Evolutionary conservation across 2,888 invertebrate species (phyloP), one percentile per base, ranked within the genome.

Genomic region (Acleris laterana): DNA sequence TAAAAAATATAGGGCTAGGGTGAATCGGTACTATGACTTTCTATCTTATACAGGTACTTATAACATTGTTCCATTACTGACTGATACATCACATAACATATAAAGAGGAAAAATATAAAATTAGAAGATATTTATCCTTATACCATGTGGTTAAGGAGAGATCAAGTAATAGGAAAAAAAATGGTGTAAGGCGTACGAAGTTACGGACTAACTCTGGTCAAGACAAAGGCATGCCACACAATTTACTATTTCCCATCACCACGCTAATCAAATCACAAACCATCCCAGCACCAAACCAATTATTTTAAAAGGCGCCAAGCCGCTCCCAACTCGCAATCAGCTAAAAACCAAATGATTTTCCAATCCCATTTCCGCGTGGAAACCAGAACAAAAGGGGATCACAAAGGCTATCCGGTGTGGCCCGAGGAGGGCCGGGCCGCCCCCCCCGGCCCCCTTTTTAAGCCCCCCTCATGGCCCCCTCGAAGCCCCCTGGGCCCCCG

Each of bases 341-440:
- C 91, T 92, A 92, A 92, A 91, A 92, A 91, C 88, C 79, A 84
- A 90, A 89, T 88, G 84, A 89, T 89, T 91, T 91, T 89, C 89
- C 88, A 90, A 90, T 90, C 85, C 85, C 87, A 90, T 92, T 89
- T 89, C 89, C 89, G 85, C 76, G 72, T 82, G 87, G 84, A 87
- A 86, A 87, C 83, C 80, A 75, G 85, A 80, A 87, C 85, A 87
- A 84, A 84, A 81, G 81, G 77, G 85, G 80, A 81, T 81, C 80
- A 84, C 85, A 86, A 85, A 87, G 84, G 82, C 85, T 84, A 83
- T 80, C 85, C 82, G 81, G 71, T 74, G 77, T 38, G 38, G 38
- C 38, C 71, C 62, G 53, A 53, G 63, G 22, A 44, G 53, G 55
- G 51, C 55, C 59, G 57, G 60, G 60, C 63, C 38, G 13, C 16